A percentile compares a stretch with the other conserved stretches of the same genome.
Conservation (phyloP, 2,888 invertebrate species). For the Platycnemis pennipes region DNA sequence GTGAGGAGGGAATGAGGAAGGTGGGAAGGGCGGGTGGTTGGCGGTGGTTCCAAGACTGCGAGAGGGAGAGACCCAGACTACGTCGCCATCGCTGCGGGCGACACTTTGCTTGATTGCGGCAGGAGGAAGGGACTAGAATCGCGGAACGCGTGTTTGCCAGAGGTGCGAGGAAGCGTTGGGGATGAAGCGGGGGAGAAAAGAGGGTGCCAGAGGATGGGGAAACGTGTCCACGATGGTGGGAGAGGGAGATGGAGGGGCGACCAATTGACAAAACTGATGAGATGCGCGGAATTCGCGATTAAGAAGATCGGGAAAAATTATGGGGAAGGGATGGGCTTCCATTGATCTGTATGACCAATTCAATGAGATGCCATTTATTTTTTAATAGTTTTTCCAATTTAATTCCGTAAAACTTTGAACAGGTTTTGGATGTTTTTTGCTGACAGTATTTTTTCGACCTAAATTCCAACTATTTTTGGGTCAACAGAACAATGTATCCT, state of each 20-base stretch:
- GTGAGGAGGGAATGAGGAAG: not conserved
- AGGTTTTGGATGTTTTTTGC: too few relatives aligned
- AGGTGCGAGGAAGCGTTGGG: not conserved
- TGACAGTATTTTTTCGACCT: too few relatives aligned
- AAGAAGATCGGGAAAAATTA: not conserved
- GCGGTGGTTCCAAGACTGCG: not conserved
- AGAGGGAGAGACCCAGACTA: not conserved
- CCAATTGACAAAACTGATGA: not conserved
- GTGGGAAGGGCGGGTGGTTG: not conserved
- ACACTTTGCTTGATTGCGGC: constrained; percentile 66
- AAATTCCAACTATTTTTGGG: too few relatives aligned
- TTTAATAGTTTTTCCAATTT: too few relatives aligned
- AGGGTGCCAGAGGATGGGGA: not conserved
- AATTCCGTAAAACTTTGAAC: too few relatives aligned
- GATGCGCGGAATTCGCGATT: not conserved
- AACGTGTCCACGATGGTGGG: not conserved
- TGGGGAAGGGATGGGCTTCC: not conserved
- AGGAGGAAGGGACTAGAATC: not conserved
- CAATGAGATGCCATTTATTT: too few relatives aligned
- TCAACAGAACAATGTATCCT: too few relatives aligned
- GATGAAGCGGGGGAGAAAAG: not conserved
- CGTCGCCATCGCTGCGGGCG: constrained; percentile 59
- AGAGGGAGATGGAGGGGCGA: not conserved
- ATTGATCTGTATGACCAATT: not conserved
- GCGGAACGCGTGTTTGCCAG: not conserved